These are phyloP conservation scores for Dendrolimus houi DNA, from an alignment of 2,888 invertebrate species.

Conservation along the genomic window DNA sequence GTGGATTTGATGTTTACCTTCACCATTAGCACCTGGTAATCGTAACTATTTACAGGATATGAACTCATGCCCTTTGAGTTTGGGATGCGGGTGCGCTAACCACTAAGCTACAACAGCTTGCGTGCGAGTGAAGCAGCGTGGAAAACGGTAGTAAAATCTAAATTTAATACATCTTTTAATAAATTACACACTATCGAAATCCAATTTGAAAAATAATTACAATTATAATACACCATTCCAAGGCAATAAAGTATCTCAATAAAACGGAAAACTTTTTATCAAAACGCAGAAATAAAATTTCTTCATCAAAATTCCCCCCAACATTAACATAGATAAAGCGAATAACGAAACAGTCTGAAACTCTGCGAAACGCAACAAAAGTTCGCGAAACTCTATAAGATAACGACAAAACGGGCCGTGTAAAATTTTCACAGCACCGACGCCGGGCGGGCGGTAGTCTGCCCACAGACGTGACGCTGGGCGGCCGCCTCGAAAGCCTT, in stretches of 20 bases:
- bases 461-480: conserved; percentile 32
- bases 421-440: conserved; percentile 25
- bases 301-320: conserved; percentile 4
- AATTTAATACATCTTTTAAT: too few species aligned
- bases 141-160: too few species aligned
- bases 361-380: conserved; percentile 1
- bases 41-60: too few species aligned
- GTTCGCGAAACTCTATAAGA: conserved; percentile 12
- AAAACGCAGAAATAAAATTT: conserved; percentile 1
- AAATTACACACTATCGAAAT: too few species aligned
- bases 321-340: background rate
- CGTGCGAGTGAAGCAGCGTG: too few species aligned
- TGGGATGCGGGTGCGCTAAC: too few species aligned
- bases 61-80: too few species aligned
- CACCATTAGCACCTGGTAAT: too few species aligned
- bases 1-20: too few species aligned
- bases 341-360: background rate
- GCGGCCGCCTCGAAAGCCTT: conserved; percentile 41
- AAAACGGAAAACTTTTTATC: background rate
- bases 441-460: conserved; percentile 54
- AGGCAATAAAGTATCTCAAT: background rate
- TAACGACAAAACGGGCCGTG: conserved; percentile 15
- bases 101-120: too few species aligned
- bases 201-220: too few species aligned
- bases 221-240: background rate